phyloP scores from a whole-genome alignment of 2,797 vertebrate species.

The Mus spretus region DNA sequence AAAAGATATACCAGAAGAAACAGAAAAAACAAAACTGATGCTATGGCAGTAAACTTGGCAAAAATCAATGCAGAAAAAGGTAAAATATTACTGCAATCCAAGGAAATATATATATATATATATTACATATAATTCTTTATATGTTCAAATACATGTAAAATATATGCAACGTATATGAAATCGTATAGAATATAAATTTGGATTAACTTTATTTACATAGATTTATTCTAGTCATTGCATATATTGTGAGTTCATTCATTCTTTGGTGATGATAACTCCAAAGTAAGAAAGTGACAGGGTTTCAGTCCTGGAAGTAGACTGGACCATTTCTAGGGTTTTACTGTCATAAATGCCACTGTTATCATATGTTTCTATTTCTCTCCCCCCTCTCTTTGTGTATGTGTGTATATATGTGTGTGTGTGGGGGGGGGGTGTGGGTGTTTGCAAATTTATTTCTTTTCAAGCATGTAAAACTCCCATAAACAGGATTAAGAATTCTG shows the following conservation, averaged over 20 bases:
- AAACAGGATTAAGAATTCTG: neutral
- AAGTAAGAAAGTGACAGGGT: neutral
- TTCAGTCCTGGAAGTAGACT: neutral
- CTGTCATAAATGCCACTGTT: neutral
- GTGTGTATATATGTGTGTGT: neutral
- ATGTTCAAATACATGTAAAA: neutral
- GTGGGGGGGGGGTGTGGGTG: neutral
- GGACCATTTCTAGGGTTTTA: neutral
- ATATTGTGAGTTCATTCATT: neutral
- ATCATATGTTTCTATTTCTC: neutral
- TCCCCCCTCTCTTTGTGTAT: neutral
- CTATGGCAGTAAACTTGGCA: too few species aligned
- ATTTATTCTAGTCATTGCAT: neutral
- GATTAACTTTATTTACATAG: neutral
- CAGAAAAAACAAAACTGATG: too few species aligned
- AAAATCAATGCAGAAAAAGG: too few species aligned
- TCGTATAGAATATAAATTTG: neutral
- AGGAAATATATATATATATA: too few species aligned
- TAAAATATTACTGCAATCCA: too few species aligned
- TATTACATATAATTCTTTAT: too few species aligned
- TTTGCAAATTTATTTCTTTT: neutral
- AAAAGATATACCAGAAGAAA: too few species aligned
- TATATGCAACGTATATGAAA: neutral
- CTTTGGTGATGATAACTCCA: neutral
- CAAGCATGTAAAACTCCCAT: neutral